Conservation (phyloP, 2,888 invertebrate species). For the Calliphora vomitoria region DNA sequence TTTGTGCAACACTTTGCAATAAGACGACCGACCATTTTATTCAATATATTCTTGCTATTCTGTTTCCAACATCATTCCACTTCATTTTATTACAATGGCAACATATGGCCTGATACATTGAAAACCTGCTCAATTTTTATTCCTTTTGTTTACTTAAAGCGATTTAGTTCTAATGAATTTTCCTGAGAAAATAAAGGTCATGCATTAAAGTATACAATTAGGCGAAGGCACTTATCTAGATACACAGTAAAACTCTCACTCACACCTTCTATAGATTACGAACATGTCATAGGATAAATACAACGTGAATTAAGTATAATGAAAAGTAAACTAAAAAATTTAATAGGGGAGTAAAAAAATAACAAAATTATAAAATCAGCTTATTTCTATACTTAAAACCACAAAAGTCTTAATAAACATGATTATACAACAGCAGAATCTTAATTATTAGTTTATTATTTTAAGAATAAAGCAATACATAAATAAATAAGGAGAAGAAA, state of each 20-base stretch:
- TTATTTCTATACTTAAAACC: not conserved
- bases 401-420: not conserved
- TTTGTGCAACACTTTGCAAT: conserved; percentile 26
- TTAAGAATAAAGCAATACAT: too few relatives aligned
- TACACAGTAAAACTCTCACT: not conserved
- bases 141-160: not conserved
- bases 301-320: not conserved
- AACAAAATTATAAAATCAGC: not conserved
- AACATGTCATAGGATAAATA: not conserved
- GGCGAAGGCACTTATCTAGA: not conserved
- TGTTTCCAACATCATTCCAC: not conserved
- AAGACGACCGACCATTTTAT: conserved; percentile 15
- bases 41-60: not conserved
- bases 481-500: too few relatives aligned
- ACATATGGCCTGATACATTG: not conserved
- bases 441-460: not conserved
- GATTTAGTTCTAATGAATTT: not conserved
- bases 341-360: not conserved
- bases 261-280: conserved; percentile 2
- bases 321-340: not conserved
- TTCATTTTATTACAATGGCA: not conserved
- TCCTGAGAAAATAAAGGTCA: conserved; percentile 13
- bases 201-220: conserved; percentile 20
- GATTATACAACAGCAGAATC: not conserved
- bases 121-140: not conserved